Evolutionary conservation across 2,113 vertebrate genomes (phyloP).

Genomic region (Varanus komodoensis): DNA sequence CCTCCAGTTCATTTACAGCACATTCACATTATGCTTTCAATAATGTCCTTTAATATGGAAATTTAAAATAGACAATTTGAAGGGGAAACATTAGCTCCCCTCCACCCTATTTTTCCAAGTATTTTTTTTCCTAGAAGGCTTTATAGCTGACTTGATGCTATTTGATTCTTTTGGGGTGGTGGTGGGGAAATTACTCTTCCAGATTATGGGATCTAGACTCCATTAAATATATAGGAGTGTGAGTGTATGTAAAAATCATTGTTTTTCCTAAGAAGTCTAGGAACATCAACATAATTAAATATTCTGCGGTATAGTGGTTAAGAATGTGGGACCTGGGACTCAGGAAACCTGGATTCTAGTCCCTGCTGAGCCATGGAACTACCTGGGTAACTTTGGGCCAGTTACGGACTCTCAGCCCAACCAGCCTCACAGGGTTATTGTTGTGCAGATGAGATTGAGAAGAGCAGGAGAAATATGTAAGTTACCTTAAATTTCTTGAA

Average conservation of each 20-base stretch:
- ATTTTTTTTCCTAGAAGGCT: conserved; percentile 60
- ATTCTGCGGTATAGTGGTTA: no score
- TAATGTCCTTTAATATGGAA: conserved; percentile 53
- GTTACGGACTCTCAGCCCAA: no score
- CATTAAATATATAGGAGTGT: background rate
- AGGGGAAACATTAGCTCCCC: conserved; percentile 58
- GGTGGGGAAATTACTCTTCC: conserved; percentile 69
- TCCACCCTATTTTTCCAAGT: conserved; percentile 15
- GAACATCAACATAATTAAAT: background rate
- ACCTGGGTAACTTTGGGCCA: no score
- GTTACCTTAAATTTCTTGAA: no score
- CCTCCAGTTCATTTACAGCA: conserved; percentile 56
- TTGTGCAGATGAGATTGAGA: no score
- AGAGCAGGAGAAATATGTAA: no score
- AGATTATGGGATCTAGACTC: conserved; percentile 77
- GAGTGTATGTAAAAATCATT: background rate
- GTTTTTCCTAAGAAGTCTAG: background rate
- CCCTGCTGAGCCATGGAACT: no score
- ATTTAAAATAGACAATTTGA: conserved; percentile 61
- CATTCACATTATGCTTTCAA: conserved; percentile 45
- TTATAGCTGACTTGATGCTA: conserved; percentile 57
- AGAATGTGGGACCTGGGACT: no score
- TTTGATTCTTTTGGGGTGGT: conserved; percentile 52
- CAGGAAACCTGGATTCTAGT: no score
- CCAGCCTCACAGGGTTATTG: no score